Conservation (phyloP, 2,888 invertebrate species). For the Ectobius pallidus region DNA sequence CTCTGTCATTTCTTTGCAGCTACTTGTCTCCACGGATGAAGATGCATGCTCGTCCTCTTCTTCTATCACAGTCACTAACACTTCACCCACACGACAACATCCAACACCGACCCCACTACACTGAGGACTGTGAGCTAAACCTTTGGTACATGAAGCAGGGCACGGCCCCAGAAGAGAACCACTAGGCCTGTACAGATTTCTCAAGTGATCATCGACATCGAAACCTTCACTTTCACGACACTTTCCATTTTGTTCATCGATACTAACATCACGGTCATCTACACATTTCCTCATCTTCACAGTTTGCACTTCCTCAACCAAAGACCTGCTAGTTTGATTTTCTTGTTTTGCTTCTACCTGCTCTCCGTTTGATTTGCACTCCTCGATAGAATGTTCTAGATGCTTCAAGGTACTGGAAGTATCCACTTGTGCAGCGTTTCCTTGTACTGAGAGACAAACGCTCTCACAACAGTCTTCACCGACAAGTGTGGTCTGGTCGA, state of each 20-base stretch:
- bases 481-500: neutral
- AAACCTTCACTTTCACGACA: neutral
- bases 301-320: no score
- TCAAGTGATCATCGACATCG: constrained; percentile 8
- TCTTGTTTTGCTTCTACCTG: neutral
- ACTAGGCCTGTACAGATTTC: neutral
- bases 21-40: constrained; percentile 50
- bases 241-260: neutral
- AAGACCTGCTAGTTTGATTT: neutral
- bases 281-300: neutral
- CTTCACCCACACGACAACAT: constrained; percentile 25
- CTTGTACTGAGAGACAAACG: neutral
- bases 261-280: neutral
- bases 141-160: neutral
- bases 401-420: neutral
- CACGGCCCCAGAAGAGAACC: neutral
- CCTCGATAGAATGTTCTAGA: neutral
- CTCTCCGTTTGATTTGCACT: neutral
- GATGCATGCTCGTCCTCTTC: constrained; percentile 60
- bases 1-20: constrained; percentile 62
- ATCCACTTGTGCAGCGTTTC: neutral
- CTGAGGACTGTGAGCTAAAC: neutral
- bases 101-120: constrained; percentile 1
- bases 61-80: constrained; percentile 61
- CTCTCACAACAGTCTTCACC: neutral